phyloP scores from a whole-genome alignment of 2,888 invertebrate species.

The Lochmaea capreae region DNA sequence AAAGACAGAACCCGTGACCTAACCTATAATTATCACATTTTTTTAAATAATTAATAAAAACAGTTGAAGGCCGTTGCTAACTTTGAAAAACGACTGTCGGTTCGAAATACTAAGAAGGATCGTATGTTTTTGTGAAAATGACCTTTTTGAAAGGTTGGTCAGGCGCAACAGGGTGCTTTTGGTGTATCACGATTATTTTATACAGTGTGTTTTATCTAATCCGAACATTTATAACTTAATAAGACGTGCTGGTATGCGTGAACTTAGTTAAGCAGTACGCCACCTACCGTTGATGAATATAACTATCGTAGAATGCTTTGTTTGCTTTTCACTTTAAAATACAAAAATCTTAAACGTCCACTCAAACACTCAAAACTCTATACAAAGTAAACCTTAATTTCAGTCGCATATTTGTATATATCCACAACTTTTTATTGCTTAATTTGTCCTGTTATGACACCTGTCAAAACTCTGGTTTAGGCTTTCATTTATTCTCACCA shows the following conservation, averaged over 20 bases:
- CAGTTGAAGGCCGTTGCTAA: constrained; percentile 47
- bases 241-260: not conserved
- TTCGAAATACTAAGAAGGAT: constrained; percentile 44
- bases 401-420: too few species aligned
- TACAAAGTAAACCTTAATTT: too few species aligned
- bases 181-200: constrained; percentile 17
- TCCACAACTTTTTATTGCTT: too few species aligned
- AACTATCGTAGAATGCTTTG: too few species aligned
- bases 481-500: too few species aligned
- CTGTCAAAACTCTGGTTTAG: too few species aligned
- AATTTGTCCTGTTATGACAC: too few species aligned
- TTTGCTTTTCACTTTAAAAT: too few species aligned
- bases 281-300: too few species aligned
- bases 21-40: constrained; percentile 43
- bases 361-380: too few species aligned
- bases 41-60: constrained; percentile 46
- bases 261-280: too few species aligned
- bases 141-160: constrained; percentile 33
- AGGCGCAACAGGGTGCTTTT: constrained; percentile 26
- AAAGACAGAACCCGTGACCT: constrained; percentile 15
- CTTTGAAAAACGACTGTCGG: constrained; percentile 46
- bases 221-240: not conserved
- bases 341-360: too few species aligned
- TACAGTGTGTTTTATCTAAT: constrained; percentile 13
- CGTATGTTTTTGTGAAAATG: constrained; percentile 33